Percentiles rank a stretch among this genome's conserved stretches.
phyloP scores from a whole-genome alignment of 2,888 invertebrate genomes.

The Hirtodrosophila duncani region DNA sequence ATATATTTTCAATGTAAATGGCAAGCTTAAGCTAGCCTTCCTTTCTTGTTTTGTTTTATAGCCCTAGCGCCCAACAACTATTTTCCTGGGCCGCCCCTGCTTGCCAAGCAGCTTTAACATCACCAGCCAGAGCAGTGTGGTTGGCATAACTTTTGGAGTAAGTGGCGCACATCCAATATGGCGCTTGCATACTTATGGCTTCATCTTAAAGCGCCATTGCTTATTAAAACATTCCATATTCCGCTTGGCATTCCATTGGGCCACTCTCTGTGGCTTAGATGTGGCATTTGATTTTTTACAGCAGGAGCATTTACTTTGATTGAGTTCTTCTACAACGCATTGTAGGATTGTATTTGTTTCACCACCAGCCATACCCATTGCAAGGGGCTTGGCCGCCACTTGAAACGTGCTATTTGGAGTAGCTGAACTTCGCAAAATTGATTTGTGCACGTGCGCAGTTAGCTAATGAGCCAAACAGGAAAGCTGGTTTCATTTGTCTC shows the following conservation, averaged over 20 bases:
- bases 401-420: slow-evolving; percentile 20
- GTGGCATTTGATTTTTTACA: slow-evolving; percentile 32
- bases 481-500: neutral
- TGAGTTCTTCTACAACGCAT: slow-evolving; percentile 57
- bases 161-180: slow-evolving; percentile 30
- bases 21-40: no score
- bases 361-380: slow-evolving; percentile 22
- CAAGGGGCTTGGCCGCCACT: slow-evolving; percentile 21
- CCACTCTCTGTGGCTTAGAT: slow-evolving; percentile 2
- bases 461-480: slow-evolving; percentile 49
- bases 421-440: slow-evolving; percentile 50
- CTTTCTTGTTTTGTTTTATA: no score
- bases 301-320: slow-evolving; percentile 50
- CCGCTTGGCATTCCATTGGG: no score
- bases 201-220: slow-evolving; percentile 33
- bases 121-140: neutral
- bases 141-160: slow-evolving; percentile 2
- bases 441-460: slow-evolving; percentile 67
- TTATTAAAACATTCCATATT: slow-evolving; percentile 53
- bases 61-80: no score
- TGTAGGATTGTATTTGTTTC: slow-evolving; percentile 57
- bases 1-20: no score
- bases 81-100: no score
- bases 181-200: slow-evolving; percentile 37
- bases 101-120: slow-evolving; percentile 13